These are phyloP conservation scores for Eledone cirrhosa DNA, from an alignment of 2,888 invertebrate genomes.

Conservation along the genomic window DNA sequence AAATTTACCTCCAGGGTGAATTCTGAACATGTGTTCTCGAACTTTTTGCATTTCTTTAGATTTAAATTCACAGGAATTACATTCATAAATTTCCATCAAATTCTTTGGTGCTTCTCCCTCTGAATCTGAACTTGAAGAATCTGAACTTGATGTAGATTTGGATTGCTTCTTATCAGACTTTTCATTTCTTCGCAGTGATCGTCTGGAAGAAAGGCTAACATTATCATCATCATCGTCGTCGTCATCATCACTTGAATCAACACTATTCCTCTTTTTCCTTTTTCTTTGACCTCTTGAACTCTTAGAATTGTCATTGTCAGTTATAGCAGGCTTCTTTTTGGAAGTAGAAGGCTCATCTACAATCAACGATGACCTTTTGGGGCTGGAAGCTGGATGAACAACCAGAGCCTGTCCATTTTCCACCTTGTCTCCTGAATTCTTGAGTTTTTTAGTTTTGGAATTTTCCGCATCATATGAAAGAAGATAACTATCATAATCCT, in stretches of 20 bases:
- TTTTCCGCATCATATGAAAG: constrained; percentile 23
- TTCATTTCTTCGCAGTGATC: neutral
- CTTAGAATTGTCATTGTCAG: neutral
- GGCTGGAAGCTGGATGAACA: neutral
- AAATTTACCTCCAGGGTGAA: constrained; percentile 37
- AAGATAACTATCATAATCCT: constrained; percentile 31
- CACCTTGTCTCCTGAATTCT: neutral
- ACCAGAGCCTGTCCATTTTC: neutral
- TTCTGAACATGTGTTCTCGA: constrained; percentile 35
- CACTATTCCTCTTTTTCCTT: neutral
- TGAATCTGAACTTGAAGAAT: neutral
- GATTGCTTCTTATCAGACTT: constrained; percentile 3
- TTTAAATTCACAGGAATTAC: constrained; percentile 24
- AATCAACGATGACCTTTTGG: neutral
- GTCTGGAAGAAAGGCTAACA: neutral
- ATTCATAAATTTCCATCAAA: constrained; percentile 22
- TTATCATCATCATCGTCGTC: neutral
- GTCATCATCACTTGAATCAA: constrained; percentile 4
- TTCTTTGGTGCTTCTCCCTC: neutral
- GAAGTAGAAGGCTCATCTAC: constrained; percentile 8
- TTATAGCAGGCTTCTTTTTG: neutral
- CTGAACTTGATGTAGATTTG: neutral
- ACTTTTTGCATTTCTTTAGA: constrained; percentile 19
- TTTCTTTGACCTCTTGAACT: neutral
- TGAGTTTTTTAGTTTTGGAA: neutral